Conservation (phyloP, 1,140 invertebrate species). For the Ladona fulva region DNA sequence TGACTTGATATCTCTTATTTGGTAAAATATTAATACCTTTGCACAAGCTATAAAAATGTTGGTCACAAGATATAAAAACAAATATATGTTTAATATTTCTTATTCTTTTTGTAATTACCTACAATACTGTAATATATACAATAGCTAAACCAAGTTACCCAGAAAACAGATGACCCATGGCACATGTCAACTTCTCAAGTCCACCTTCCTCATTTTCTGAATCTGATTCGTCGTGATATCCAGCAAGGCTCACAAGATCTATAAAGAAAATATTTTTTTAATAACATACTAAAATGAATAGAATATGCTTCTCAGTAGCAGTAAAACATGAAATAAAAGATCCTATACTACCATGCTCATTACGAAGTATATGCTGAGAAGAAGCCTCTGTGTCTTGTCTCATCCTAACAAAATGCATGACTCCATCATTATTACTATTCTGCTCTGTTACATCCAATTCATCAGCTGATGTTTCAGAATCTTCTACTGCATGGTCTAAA, state of each 20-base stretch:
- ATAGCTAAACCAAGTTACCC: conserved; percentile 30
- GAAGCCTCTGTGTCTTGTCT: background rate
- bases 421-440: background rate
- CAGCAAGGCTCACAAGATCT: conserved; percentile 30
- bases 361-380: background rate
- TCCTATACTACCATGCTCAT: background rate
- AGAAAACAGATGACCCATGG: conserved; percentile 66
- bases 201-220: conserved; percentile 66
- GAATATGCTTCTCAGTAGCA: background rate
- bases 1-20: too few relatives aligned
- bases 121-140: too few relatives aligned
- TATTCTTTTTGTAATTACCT: too few relatives aligned
- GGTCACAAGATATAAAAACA: too few relatives aligned
- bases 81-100: too few relatives aligned
- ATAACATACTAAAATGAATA: background rate
- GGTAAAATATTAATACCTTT: too few relatives aligned
- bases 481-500: conserved; percentile 26
- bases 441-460: conserved; percentile 27
- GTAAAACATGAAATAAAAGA: background rate
- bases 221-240: conserved; percentile 62
- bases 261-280: conserved; percentile 17
- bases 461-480: conserved; percentile 29
- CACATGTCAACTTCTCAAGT: conserved; percentile 58
- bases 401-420: background rate
- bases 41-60: too few relatives aligned